Base-by-base conservation (phyloP, 2,888 invertebrate genomes). In the Drosophila dives region DNA sequence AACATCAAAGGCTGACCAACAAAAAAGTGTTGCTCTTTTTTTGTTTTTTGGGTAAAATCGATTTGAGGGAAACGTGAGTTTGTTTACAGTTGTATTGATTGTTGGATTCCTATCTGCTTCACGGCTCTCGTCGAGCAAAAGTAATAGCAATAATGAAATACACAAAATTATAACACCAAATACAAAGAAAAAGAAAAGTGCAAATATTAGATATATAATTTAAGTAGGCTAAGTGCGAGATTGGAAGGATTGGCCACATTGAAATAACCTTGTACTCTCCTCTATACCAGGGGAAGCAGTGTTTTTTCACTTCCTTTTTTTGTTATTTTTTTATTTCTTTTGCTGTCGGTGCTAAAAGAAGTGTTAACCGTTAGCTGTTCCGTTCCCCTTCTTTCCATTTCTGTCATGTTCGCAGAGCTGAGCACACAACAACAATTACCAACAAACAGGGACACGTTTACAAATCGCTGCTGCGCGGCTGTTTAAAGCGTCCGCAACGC, bases 401-500 rank as follows among this genome's bases (percentile, higher is more conserved):
- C 61, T 58, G 33, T 38, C 72, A 42, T 64, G 64, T 85, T 80
- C 92, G 80, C 92, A 93, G 93, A 90, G 90, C 83, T 81, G 92
- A 93, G 84, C 92, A 91, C 73, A 90, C 64, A 67, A 40, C 17
- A 15, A 74, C 59, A 54, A 29, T 63, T 34, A 61, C 6, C 58
- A 68, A 42, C 60, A 74, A 72, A n/a, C 76, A 72, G 45, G 77
- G 77, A 69, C 90, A 92, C 71, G 92, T 93, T 75, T 93, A 93
- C 82, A 93, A 93, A 72, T 93, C 93, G 26, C 78, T 93, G 74
- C 80, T 93, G 60, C 91, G 93, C 68, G 92, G 93, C 76, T 93
- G 93, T 76, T 74, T 93, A 38, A 92, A 90, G 79, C 89, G 92
- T 69, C 91, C 92, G 51, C 92, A 93, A 76, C 88, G 93, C 48